These are phyloP conservation scores for Cyprinodon brontotheroides DNA, from an alignment of 2,113 vertebrate species.

Conservation along the genomic window DNA sequence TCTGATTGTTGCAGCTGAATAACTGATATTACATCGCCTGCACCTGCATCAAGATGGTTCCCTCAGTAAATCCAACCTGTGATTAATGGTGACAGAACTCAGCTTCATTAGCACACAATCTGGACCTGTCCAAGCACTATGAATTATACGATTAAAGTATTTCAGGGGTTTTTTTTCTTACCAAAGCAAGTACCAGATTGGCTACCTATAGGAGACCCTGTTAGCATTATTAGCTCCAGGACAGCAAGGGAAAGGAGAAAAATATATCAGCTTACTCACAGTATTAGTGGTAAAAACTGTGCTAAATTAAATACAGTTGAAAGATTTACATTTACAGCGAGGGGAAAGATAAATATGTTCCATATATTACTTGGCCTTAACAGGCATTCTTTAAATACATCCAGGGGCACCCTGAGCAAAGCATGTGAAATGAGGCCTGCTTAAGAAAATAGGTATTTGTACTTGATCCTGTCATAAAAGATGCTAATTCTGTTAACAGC, in stretches of 20 bases:
- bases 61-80: neutral
- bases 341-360: neutral
- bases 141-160: neutral
- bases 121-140: neutral
- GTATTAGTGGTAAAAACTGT: neutral
- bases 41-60: neutral
- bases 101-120: conserved; percentile 4
- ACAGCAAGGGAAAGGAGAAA: neutral
- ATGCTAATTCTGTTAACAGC: neutral
- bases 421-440: neutral
- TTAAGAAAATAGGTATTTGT: neutral
- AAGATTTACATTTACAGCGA: neutral
- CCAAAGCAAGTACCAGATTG: neutral
- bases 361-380: neutral
- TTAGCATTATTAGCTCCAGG: neutral
- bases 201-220: neutral
- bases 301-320: neutral
- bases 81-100: conserved; percentile 3
- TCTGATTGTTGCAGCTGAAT: conserved; percentile 1
- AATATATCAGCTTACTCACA: neutral
- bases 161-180: neutral
- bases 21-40: neutral
- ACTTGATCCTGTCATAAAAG: neutral
- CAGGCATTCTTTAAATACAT: neutral
- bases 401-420: neutral